These are phyloP conservation scores for Pangasianodon gigas DNA, from an alignment of 2,113 vertebrate species.

Conservation along the genomic window DNA sequence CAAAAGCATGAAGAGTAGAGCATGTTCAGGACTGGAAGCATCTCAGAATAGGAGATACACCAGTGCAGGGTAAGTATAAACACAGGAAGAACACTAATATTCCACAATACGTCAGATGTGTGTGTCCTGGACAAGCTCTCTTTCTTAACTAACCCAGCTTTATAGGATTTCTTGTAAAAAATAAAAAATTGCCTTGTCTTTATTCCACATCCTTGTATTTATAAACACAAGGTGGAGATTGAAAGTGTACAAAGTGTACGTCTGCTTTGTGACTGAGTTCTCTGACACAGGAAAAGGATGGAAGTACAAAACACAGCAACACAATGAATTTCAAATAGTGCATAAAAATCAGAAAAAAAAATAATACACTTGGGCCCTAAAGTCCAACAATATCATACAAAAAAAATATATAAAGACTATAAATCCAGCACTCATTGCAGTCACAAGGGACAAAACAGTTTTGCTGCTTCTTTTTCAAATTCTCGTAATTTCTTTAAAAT, in stretches of 20 bases:
- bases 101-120: neutral
- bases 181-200: neutral
- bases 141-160: neutral
- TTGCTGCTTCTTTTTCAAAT: conserved; percentile 55
- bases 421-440: conserved; percentile 66
- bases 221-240: conserved; percentile 1
- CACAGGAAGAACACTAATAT: conserved; percentile 1
- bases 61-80: conserved; percentile 7
- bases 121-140: conserved; percentile 18
- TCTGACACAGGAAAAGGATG: conserved; percentile 35
- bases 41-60: conserved; percentile 37
- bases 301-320: conserved; percentile 51
- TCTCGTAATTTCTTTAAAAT: conserved; percentile 18
- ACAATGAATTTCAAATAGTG: conserved; percentile 69
- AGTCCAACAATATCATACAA: conserved; percentile 72
- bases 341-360: conserved; percentile 71
- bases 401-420: conserved; percentile 53
- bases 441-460: conserved; percentile 55
- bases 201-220: conserved; percentile 4
- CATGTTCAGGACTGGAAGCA: neutral
- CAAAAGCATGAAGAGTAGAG: neutral
- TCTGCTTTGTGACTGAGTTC: conserved; percentile 31
- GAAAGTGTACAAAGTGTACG: conserved; percentile 25
- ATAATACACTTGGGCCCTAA: conserved; percentile 73
- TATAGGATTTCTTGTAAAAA: conserved; percentile 13